Evolutionary conservation across 1,140 invertebrate genomes (phyloP).

Genomic region (Alviniconcha marisindica): DNA sequence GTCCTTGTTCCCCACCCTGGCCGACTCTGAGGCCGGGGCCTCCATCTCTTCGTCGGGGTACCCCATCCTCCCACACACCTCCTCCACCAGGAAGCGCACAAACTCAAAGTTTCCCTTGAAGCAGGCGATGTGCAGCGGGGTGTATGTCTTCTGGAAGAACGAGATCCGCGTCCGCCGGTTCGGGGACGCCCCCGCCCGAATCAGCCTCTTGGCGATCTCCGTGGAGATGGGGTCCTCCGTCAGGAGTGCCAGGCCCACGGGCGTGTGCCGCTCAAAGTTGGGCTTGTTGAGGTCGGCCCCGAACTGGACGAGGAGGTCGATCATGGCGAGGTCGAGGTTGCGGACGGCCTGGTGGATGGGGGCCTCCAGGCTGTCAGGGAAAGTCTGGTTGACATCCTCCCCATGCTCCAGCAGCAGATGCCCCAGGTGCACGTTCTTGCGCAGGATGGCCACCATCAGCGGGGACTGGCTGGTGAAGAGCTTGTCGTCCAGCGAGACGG

Average conservation of each 20-base stretch:
- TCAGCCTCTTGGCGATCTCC: constrained; percentile 38
- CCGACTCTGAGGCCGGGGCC: background rate
- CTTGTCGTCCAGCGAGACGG: constrained; percentile 37
- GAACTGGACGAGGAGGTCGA: constrained; percentile 47
- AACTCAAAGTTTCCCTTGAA: constrained; percentile 53
- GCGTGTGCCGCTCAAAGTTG: constrained; percentile 48
- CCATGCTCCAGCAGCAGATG: constrained; percentile 53
- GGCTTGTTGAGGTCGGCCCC: constrained; percentile 51
- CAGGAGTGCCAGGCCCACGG: constrained; percentile 48
- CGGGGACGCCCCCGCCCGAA: constrained; percentile 45
- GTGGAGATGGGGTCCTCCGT: background rate
- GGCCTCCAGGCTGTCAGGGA: constrained; percentile 43
- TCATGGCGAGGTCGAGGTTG: constrained; percentile 40
- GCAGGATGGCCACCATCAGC: constrained; percentile 46
- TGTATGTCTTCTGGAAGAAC: constrained; percentile 47
- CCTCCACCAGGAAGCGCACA: constrained; percentile 48
- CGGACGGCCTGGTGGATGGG: constrained; percentile 54
- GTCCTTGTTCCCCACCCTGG: background rate
- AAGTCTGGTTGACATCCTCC: constrained; percentile 49
- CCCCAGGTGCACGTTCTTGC: constrained; percentile 47
- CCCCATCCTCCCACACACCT: constrained; percentile 17
- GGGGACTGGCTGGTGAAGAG: constrained; percentile 45
- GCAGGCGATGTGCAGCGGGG: constrained; percentile 52
- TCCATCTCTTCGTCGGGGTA: background rate
- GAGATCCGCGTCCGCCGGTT: constrained; percentile 45